These are phyloP conservation scores for Odontomachus brunneus DNA, from an alignment of 1,140 invertebrate genomes.

Conservation along the genomic window DNA sequence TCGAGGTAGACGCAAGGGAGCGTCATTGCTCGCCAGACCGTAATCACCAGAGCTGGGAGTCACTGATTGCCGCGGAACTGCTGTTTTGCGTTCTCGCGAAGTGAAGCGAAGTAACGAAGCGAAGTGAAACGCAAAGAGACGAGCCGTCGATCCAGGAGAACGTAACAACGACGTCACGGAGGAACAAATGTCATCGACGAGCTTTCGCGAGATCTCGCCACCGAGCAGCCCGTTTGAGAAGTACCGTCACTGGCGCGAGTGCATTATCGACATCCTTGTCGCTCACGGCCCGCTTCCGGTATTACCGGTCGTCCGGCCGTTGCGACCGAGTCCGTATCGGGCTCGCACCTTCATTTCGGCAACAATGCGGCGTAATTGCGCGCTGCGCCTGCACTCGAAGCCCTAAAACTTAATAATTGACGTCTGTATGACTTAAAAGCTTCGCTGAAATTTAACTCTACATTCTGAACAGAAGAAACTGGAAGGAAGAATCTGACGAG, in stretches of 20 bases:
- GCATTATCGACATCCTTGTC: background rate
- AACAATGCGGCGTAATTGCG: slow-evolving; percentile 66
- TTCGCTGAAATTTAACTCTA: background rate
- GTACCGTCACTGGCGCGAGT: slow-evolving; percentile 8
- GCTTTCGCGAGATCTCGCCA: slow-evolving; percentile 63
- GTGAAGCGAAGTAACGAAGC: background rate
- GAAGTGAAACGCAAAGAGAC: background rate
- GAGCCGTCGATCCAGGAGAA: background rate
- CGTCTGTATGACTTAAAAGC: no score
- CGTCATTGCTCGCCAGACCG: slow-evolving; percentile 52
- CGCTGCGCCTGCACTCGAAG: slow-evolving; percentile 68
- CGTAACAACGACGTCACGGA: slow-evolving; percentile 48
- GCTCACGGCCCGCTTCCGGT: slow-evolving; percentile 1
- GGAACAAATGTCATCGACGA: slow-evolving; percentile 70
- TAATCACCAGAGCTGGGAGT: background rate
- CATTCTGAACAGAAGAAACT: background rate
- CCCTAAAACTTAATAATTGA: slow-evolving; percentile 74
- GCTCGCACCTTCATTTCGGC: slow-evolving; percentile 17
- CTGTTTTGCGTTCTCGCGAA: background rate
- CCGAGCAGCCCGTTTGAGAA: slow-evolving; percentile 60
- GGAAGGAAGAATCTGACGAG: slow-evolving; percentile 4
- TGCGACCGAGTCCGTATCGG: slow-evolving; percentile 37
- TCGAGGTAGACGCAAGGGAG: slow-evolving; percentile 76
- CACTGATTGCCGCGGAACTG: background rate
- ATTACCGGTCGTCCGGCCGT: slow-evolving; percentile 12